A percentile compares a stretch with the other conserved stretches of the same genome.
phyloP scores from a whole-genome alignment of 2,888 invertebrate genomes.

The Polyommatus icarus region DNA sequence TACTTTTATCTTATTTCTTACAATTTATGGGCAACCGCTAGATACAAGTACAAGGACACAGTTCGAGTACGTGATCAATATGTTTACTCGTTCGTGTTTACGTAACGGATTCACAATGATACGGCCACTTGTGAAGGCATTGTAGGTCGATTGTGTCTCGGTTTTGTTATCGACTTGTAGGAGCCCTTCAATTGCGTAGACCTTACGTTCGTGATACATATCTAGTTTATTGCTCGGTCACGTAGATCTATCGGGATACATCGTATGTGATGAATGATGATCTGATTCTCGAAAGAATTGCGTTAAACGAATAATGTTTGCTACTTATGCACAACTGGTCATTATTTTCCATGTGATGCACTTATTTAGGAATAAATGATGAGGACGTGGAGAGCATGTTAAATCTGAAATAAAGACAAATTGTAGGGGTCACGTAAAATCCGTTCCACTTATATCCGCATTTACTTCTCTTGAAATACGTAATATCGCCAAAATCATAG shows the following conservation, averaged over 20 bases:
- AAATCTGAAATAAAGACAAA: too few species aligned
- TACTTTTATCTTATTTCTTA: slow-evolving; percentile 15
- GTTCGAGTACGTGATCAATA: slow-evolving; percentile 36
- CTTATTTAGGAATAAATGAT: too few species aligned
- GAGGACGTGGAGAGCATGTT: too few species aligned
- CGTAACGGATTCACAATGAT: slow-evolving; percentile 32
- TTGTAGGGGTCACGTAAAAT: too few species aligned
- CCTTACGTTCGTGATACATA: neutral
- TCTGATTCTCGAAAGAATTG: too few species aligned
- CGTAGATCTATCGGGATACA: neutral
- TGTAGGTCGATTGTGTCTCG: slow-evolving; percentile 22
- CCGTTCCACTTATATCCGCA: too few species aligned
- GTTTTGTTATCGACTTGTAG: slow-evolving; percentile 19
- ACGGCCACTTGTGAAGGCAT: slow-evolving; percentile 22
- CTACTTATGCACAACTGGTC: too few species aligned
- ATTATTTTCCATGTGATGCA: too few species aligned
- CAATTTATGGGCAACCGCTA: neutral
- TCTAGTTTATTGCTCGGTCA: neutral
- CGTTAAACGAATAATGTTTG: too few species aligned
- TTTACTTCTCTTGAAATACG: too few species aligned
- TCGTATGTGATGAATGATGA: neutral
- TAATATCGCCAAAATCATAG: too few species aligned
- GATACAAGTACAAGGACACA: slow-evolving; percentile 40
- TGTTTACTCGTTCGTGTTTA: slow-evolving; percentile 35
- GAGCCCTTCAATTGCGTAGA: slow-evolving; percentile 4